Percentiles rank a stretch among this genome's conserved stretches.
Conservation (phyloP, 2,113 vertebrate genomes). For the Microtus richardsoni region DNA sequence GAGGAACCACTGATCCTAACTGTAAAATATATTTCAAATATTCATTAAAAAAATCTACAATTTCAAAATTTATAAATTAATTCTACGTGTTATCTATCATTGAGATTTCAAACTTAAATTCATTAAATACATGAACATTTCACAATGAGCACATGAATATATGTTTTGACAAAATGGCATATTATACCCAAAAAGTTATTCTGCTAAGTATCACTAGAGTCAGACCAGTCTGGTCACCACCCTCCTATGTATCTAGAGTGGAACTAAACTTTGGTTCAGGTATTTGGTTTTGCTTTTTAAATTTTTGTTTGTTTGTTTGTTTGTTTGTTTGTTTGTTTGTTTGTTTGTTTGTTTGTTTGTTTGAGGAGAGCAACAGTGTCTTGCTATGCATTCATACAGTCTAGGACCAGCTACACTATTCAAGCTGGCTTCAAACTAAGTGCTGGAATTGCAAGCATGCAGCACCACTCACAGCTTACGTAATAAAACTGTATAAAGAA, state of each 20-base stretch:
- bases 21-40: neutral
- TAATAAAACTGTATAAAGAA: neutral
- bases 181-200: neutral
- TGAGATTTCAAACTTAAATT: conserved; percentile 30
- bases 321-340: no score
- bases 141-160: neutral
- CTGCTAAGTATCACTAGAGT: neutral
- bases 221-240: neutral
- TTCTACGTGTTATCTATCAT: neutral
- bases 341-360: no score
- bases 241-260: neutral
- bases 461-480: neutral
- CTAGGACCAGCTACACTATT: neutral
- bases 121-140: conserved; percentile 10
- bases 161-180: conserved; percentile 35
- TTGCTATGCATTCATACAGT: neutral
- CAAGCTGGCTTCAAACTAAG: neutral
- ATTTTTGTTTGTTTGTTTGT: neutral
- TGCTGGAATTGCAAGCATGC: neutral
- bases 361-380: neutral
- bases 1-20: neutral
- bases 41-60: neutral
- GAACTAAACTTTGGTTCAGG: neutral
- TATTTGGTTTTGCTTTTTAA: neutral
- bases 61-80: neutral